Evolutionary conservation across 2,797 vertebrate species (phyloP).

Genomic region (Buceros bicornis): DNA sequence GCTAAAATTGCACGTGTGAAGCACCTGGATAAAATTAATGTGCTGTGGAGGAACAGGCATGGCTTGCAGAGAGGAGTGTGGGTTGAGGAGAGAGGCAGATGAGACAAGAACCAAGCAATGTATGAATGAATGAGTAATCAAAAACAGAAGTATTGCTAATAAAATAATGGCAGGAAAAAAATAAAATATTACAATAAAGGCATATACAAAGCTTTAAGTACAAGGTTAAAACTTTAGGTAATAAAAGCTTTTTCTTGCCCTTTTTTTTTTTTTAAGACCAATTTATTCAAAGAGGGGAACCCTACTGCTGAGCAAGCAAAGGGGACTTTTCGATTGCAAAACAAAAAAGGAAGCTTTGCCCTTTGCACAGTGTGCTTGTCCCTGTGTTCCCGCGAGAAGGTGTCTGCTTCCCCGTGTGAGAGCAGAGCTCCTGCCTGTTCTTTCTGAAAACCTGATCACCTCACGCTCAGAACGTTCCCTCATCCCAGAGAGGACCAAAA

Average conservation of each 20-base stretch:
- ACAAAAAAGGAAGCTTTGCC: background rate
- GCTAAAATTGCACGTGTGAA: background rate
- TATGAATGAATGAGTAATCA: background rate
- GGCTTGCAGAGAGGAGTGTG: background rate
- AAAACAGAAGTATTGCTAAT: background rate
- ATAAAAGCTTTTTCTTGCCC: background rate
- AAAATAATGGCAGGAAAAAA: background rate
- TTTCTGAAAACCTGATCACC: background rate
- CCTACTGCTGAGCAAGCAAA: background rate
- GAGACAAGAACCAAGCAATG: background rate
- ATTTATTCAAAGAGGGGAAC: background rate
- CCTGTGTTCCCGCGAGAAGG: background rate
- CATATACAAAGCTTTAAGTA: background rate
- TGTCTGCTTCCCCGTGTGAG: background rate
- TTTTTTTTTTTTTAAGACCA: background rate
- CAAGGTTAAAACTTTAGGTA: background rate
- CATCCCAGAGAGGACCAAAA: background rate
- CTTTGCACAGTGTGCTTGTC: background rate
- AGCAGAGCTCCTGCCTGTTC: background rate
- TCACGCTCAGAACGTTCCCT: background rate
- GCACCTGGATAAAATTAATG: background rate
- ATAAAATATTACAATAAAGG: background rate
- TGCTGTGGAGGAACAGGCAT: background rate
- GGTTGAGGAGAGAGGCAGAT: background rate
- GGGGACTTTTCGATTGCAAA: background rate